A percentile compares a stretch with the other conserved stretches of the same genome.
phyloP scores from a whole-genome alignment of 1,140 invertebrate genomes.

The Luehdorfia chinensis region DNA sequence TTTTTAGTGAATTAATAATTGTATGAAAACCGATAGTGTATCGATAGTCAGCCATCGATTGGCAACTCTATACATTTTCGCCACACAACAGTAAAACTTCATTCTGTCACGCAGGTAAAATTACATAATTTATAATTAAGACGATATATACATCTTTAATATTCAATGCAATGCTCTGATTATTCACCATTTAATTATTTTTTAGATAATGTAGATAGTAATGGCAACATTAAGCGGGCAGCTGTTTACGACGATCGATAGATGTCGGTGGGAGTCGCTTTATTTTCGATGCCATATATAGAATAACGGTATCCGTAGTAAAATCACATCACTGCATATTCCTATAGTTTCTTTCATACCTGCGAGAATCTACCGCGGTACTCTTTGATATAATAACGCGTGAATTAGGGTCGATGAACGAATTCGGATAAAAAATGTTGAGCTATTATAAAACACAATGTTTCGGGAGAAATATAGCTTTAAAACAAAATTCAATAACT shows the following conservation, averaged over 20 bases:
- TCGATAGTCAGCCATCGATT: no score
- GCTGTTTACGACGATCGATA: slow-evolving; percentile 68
- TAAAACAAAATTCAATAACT: slow-evolving; percentile 17
- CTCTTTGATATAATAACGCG: slow-evolving; percentile 46
- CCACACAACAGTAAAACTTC: no score
- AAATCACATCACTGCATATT: slow-evolving; percentile 45
- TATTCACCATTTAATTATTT: no score
- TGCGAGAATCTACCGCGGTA: slow-evolving; percentile 37
- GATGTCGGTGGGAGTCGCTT: slow-evolving; percentile 72
- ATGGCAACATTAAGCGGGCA: slow-evolving; percentile 54
- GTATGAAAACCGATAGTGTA: no score
- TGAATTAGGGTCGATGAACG: slow-evolving; percentile 47
- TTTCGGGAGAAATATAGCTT: slow-evolving; percentile 11
- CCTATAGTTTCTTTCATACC: slow-evolving; percentile 53
- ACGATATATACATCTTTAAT: no score
- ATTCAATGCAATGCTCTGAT: no score
- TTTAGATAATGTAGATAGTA: no score
- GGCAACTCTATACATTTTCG: no score
- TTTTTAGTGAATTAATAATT: no score
- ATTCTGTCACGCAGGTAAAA: no score
- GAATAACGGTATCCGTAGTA: slow-evolving; percentile 72
- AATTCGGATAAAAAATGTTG: slow-evolving; percentile 38
- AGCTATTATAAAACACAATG: slow-evolving; percentile 34
- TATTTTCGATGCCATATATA: slow-evolving; percentile 68
- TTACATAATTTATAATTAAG: no score